Evolutionary conservation across 1,140 invertebrate genomes (phyloP).

Genomic region (Drosophila repletoides): DNA sequence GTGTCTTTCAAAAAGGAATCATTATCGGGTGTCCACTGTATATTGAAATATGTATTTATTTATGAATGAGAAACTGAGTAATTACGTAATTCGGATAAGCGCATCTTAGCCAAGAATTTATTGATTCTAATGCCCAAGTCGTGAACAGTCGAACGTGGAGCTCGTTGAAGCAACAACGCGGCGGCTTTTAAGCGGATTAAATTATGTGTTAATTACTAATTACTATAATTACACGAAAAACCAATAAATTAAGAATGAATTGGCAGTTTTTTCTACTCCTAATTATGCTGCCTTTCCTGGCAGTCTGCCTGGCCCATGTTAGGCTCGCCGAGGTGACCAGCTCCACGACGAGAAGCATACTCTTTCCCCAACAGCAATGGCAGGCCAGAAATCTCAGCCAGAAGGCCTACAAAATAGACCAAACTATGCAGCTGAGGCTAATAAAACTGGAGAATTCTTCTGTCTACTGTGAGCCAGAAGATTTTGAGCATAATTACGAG

Average conservation of each 20-base stretch:
- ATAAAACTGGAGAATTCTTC: neutral
- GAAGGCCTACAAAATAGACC: neutral
- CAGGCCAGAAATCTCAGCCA: neutral
- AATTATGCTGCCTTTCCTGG: neutral
- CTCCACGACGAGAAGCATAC: neutral
- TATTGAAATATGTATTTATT: conserved; percentile 2
- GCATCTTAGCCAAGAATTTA: conserved; percentile 7
- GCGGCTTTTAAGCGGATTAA: conserved; percentile 13
- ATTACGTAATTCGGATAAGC: conserved; percentile 34
- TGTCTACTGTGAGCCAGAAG: conserved; percentile 34
- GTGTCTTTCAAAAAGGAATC: too few species aligned
- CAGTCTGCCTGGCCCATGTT: conserved; percentile 9
- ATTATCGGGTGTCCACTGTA: neutral
- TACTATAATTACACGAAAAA: neutral
- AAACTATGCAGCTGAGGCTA: neutral
- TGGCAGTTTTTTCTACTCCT: conserved; percentile 6
- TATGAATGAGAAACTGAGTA: conserved; percentile 25
- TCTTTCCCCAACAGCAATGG: conserved; percentile 28
- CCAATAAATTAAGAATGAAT: neutral
- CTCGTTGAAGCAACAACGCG: conserved; percentile 30
- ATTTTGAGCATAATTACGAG: conserved; percentile 39
- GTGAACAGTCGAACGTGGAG: conserved; percentile 41
- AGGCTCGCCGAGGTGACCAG: neutral
- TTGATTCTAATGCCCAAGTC: conserved; percentile 10
- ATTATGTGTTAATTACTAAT: neutral